Evolutionary conservation across 1,140 invertebrate genomes (phyloP).

Genomic region (Propsilocerus akamusi): DNA sequence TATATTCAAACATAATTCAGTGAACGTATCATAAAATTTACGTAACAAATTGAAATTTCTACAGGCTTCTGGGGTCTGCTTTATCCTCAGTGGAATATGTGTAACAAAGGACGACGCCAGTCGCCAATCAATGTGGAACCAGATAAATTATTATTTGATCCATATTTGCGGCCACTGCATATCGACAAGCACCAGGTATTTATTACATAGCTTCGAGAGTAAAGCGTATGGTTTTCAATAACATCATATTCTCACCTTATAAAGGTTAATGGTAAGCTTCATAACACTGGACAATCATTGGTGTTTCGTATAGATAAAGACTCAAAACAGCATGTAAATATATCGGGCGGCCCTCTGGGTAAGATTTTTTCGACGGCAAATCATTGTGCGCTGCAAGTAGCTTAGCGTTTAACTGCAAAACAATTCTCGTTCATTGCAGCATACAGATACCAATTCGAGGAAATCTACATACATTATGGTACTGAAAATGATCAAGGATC

Average conservation of each 20-base stretch:
- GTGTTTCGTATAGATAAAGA: constrained; percentile 79
- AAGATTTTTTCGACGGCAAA: background rate
- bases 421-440: constrained; percentile 32
- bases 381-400: background rate
- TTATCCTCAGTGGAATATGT: constrained; percentile 92
- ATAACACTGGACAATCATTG: constrained; percentile 80
- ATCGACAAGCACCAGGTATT: constrained; percentile 83
- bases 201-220: background rate
- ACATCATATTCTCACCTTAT: constrained; percentile 6
- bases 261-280: constrained; percentile 68
- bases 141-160: constrained; percentile 81
- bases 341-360: constrained; percentile 76
- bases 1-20: background rate
- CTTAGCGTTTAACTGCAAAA: no score
- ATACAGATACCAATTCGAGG: constrained; percentile 85
- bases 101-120: constrained; percentile 79
- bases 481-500: constrained; percentile 70
- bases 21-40: no score
- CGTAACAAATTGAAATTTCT: constrained; percentile 9
- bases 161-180: constrained; percentile 67
- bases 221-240: background rate
- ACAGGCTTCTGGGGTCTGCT: constrained; percentile 92
- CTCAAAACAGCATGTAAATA: constrained; percentile 68
- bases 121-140: constrained; percentile 93
- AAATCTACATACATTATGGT: constrained; percentile 91